Percentiles rank a stretch among this genome's conserved stretches.
Conservation (phyloP, 2,888 invertebrate species). For the Steinernema hermaphroditum region DNA sequence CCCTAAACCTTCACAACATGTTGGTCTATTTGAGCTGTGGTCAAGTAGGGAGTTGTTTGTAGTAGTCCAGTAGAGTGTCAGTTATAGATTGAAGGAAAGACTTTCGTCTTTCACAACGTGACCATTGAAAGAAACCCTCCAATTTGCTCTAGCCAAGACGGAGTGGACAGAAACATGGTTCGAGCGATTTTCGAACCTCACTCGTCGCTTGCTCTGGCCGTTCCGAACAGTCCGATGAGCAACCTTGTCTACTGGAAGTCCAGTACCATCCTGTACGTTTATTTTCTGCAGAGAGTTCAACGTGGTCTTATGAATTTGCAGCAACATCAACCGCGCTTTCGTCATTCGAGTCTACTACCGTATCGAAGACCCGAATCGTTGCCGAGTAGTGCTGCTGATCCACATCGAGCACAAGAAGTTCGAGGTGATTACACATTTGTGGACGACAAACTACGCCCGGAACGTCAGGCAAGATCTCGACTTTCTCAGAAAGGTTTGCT, state of each 20-base stretch:
- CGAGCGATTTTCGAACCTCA: background rate
- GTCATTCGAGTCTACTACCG: background rate
- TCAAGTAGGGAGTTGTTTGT: too few species aligned
- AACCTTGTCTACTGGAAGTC: background rate
- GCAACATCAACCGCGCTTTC: background rate
- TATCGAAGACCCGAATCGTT: background rate
- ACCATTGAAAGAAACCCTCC: background rate
- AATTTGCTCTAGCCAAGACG: background rate
- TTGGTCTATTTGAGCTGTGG: too few species aligned
- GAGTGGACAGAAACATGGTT: background rate
- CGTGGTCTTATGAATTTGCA: background rate
- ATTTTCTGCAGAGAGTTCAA: background rate
- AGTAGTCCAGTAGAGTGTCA: background rate
- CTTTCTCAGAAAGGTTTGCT: background rate
- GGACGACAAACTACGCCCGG: background rate
- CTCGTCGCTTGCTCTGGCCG: background rate
- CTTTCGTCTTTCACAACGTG: background rate
- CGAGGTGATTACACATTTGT: background rate
- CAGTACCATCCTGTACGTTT: background rate
- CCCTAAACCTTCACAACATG: too few species aligned
- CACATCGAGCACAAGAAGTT: background rate
- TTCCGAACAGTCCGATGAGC: background rate
- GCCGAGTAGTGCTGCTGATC: background rate
- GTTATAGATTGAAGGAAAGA: background rate
- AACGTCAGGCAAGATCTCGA: background rate